Base-by-base conservation (phyloP, 2,113 vertebrate genomes). In the Melanostigma gelatinosum region DNA sequence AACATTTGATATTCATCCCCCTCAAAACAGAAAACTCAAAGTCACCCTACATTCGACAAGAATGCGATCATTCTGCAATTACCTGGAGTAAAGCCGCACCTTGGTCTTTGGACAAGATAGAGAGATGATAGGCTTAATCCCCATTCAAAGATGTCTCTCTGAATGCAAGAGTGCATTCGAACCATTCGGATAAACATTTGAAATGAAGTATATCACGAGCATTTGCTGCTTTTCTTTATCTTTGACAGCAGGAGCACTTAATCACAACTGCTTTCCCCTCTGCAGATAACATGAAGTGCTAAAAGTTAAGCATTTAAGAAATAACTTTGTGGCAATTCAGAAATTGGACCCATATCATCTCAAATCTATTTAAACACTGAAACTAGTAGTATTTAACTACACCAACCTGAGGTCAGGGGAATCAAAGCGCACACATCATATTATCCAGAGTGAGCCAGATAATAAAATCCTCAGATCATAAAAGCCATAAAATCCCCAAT, bases 401-500 rank as follows among this genome's bases (percentile, higher is more conserved):
- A 87, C 72, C 74, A 80, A 87, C 75, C 80, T 83, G 83, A 85
- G 86, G 89, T 92, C 77, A 86, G 54, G 48, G 66, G 79, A 93
- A 91, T 85, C 84, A 91, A 84, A 91, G 74, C 74, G 82, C 84
- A 86, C 80, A 77, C 75, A 62, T 89, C 84, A 71, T 82, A 90
- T 89, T 89, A 90, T 77, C 70, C 82, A 85, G 83, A 87, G 82
- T 82, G 79, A 85, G 79, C 71, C 57, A 88, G 89, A 92, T 92
- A 91, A 91, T 92, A 92, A 93, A 92, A 88, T 85, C 82, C 62
- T 88, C 77, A 88, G 80, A 92, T 92, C 90, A 92, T 92, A 93
- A 93, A 93, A 92, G 71, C 87, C 87, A 91, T 92, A 90, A 92
- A 92, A 92, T 79, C 66, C 64, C 60, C 64, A 87, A 82, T 88